phyloP scores from a whole-genome alignment of 2,888 invertebrate species.

The Hedychridium roseum region DNA sequence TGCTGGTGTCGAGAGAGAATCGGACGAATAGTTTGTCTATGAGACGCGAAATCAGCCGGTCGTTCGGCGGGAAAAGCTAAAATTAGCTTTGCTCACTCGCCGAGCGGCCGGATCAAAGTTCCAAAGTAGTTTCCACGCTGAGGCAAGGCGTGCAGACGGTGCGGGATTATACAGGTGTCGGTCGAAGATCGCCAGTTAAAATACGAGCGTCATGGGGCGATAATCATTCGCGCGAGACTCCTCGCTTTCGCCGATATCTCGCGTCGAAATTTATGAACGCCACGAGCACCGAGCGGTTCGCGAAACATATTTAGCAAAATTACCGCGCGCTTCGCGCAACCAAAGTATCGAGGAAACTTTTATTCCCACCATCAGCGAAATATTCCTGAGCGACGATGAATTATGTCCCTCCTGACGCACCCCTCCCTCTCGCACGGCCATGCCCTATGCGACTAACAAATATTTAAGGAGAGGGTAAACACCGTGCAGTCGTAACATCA shows the following conservation, averaged over 20 bases:
- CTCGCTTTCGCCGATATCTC: no score
- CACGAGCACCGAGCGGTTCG: no score
- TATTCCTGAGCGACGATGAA: no score
- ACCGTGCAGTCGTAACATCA: constrained; percentile 17
- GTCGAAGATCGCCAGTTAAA: constrained; percentile 19
- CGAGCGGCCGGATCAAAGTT: constrained; percentile 3
- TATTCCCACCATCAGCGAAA: constrained; percentile 1
- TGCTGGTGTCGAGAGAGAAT: no score
- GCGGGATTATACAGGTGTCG: constrained; percentile 12
- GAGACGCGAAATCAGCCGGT: constrained; percentile 9
- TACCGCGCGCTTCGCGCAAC: constrained; percentile 7
- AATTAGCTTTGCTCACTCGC: constrained; percentile 20
- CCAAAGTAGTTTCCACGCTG: constrained; percentile 12
- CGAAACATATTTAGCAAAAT: no score
- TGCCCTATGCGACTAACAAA: constrained; percentile 13
- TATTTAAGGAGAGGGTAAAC: constrained; percentile 21
- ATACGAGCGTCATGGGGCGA: no score
- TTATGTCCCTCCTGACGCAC: neutral
- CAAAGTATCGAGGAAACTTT: neutral
- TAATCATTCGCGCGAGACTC: no score
- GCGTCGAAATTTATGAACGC: no score
- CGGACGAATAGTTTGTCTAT: no score
- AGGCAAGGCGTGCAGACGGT: constrained; percentile 3
- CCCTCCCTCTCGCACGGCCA: neutral
- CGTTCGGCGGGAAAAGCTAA: constrained; percentile 17